A percentile compares a stretch with the other conserved stretches of the same genome.
These are phyloP conservation scores for Metellina segmentata DNA, from an alignment of 2,888 invertebrate species.

Conservation along the genomic window DNA sequence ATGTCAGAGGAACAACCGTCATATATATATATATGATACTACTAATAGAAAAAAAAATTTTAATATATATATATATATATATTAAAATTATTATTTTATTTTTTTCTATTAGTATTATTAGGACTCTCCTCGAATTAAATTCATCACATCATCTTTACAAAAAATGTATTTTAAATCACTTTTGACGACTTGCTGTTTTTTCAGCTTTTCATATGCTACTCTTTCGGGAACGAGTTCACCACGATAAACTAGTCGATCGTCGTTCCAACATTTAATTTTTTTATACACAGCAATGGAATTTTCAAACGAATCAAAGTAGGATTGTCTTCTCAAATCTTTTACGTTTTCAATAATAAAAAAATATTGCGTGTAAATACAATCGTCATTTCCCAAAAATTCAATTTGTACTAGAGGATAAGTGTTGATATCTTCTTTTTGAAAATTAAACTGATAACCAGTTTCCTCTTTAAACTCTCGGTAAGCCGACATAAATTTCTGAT, in stretches of 20 bases:
- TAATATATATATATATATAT: background rate
- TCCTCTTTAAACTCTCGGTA: conserved; percentile 29
- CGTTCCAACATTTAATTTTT: conserved; percentile 5
- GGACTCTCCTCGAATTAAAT: too few species aligned
- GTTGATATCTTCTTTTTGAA: background rate
- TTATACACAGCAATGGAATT: background rate
- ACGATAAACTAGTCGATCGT: too few species aligned
- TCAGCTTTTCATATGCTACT: background rate
- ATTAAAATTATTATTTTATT: background rate
- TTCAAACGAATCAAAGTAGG: conserved; percentile 1
- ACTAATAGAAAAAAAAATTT: background rate
- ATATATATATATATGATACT: too few species aligned
- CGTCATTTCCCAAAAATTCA: background rate
- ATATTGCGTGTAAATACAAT: background rate
- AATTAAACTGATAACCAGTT: conserved; percentile 1
- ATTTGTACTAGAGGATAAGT: background rate
- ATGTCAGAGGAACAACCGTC: background rate
- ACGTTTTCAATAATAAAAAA: conserved; percentile 16
- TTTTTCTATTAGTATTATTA: background rate
- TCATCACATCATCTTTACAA: background rate
- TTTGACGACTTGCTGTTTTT: background rate
- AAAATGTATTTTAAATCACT: conserved; percentile 7
- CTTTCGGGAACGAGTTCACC: background rate
- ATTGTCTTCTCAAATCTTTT: background rate
- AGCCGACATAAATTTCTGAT: too few species aligned